phyloP scores from a whole-genome alignment of 1,140 invertebrate genomes.

The Brachionus asplanchnoidis region DNA sequence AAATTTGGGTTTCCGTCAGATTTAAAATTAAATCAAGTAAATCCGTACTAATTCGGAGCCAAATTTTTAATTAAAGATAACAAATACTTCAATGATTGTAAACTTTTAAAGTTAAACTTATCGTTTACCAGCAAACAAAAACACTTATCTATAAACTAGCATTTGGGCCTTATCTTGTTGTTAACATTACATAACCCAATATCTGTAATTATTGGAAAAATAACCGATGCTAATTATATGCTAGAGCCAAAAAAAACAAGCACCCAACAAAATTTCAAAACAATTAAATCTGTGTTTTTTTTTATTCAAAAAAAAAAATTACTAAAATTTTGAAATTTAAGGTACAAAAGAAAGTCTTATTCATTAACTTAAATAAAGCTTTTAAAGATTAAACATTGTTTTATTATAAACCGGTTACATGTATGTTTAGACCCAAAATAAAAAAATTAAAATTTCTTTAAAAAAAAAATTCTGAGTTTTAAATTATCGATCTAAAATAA shows the following conservation, averaged over 20 bases:
- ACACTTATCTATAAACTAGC: not conserved
- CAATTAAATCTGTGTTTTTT: not conserved
- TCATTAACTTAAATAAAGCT: no score
- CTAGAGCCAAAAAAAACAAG: not conserved
- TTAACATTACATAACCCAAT: not conserved
- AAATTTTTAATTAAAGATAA: not conserved
- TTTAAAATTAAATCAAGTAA: not conserved
- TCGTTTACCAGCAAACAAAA: not conserved
- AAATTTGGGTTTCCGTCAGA: not conserved
- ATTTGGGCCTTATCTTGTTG: not conserved
- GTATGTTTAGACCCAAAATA: no score
- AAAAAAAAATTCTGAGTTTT: no score
- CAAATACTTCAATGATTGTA: not conserved
- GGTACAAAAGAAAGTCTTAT: no score
- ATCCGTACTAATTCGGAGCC: not conserved
- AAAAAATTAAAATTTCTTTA: no score
- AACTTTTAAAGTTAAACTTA: not conserved
- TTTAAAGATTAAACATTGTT: no score
- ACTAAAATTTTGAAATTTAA: not conserved
- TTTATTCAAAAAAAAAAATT: not conserved
- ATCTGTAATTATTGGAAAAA: not conserved
- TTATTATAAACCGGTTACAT: no score
- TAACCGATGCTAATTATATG: not conserved
- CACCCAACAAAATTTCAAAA: no score
- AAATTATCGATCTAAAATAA: no score